A percentile compares a stretch with the other conserved stretches of the same genome.
Evolutionary conservation across 2,113 vertebrate genomes (phyloP).

Genomic region (Indri indri): DNA sequence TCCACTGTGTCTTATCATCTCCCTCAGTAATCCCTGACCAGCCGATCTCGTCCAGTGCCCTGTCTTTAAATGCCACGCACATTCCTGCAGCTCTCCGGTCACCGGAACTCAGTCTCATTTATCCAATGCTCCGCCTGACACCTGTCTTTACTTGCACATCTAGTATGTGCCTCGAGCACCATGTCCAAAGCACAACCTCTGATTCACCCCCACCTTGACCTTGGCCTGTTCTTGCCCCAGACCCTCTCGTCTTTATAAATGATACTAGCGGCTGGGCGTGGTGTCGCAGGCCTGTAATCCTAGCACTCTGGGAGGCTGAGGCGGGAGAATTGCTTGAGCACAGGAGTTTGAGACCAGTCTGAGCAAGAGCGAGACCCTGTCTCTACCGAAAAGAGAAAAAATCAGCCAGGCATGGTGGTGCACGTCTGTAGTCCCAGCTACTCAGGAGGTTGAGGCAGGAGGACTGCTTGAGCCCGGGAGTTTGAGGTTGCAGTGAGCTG

Average conservation of each 20-base stretch:
- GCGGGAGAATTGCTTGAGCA: too few species aligned
- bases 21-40: neutral
- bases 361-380: too few species aligned
- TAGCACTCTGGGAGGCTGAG: too few species aligned
- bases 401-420: too few species aligned
- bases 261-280: too few species aligned
- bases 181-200: neutral
- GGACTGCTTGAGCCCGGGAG: too few species aligned
- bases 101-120: neutral
- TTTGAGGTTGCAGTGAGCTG: too few species aligned
- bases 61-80: neutral
- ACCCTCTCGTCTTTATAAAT: neutral
- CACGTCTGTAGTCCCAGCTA: too few species aligned
- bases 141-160: neutral
- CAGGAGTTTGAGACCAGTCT: too few species aligned
- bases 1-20: neutral
- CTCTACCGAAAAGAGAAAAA: too few species aligned
- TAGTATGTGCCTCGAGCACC: neutral
- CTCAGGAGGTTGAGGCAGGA: too few species aligned
- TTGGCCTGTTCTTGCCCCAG: neutral
- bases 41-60: neutral
- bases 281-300: too few species aligned
- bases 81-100: neutral
- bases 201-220: neutral
- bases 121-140: accelerated